Percentiles rank a stretch among this genome's conserved stretches.
phyloP scores from a whole-genome alignment of 2,797 vertebrate species.

The Vipera ursinii region DNA sequence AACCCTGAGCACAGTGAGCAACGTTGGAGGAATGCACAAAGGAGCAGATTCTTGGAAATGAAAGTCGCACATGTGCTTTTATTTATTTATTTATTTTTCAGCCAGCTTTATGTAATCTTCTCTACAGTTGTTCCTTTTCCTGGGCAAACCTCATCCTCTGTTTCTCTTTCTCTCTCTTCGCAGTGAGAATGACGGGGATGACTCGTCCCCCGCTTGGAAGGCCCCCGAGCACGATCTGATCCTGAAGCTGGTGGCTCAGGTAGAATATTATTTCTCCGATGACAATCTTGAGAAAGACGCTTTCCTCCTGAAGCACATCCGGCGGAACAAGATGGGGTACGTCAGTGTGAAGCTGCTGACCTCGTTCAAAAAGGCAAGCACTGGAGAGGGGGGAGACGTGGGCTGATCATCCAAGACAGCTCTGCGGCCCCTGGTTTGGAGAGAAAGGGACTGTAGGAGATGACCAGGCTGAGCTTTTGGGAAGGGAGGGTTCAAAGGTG shows the following conservation, averaged over 20 bases:
- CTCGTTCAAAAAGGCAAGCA: slow-evolving; percentile 94
- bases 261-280: slow-evolving; percentile 96
- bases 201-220: slow-evolving; percentile 81
- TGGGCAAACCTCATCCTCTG: background rate
- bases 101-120: background rate
- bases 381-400: background rate
- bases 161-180: slow-evolving; percentile 9
- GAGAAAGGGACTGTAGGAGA: background rate
- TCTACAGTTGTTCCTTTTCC: background rate
- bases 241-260: slow-evolving; percentile 88
- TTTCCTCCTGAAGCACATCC: slow-evolving; percentile 93
- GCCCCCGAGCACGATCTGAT: slow-evolving; percentile 87
- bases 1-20: background rate
- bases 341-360: slow-evolving; percentile 98
- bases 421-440: background rate
- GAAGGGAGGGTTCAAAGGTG: background rate
- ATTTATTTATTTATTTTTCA: background rate
- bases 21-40: background rate
- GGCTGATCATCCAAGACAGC: background rate
- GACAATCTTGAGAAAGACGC: slow-evolving; percentile 97
- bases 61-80: background rate
- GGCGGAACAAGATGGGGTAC: slow-evolving; percentile 94
- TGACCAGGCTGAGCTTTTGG: background rate
- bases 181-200: slow-evolving; percentile 88
- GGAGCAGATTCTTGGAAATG: background rate